Evolutionary conservation across 2,797 vertebrate genomes (phyloP), one percentile per base, ranked within the genome.

Genomic region (Anguilla megastoma): DNA sequence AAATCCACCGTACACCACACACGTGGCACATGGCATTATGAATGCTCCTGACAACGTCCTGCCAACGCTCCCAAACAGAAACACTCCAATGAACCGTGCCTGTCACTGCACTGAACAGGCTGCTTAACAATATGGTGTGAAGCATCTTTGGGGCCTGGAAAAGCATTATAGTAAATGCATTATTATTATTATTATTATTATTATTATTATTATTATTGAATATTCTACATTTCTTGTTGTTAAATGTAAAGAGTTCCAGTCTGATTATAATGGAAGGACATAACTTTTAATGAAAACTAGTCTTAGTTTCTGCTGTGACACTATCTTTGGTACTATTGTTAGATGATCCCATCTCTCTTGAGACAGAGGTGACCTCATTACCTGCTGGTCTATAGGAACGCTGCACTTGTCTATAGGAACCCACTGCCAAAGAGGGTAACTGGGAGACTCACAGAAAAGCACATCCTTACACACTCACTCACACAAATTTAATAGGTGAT

Each of bases 11-110:
- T 18, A 45, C 74, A 80, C 69, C 41, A 50, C 8, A 50, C 8
- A 83, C 56, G 24, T 66, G 16, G 63, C 69, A 74, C 14, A 86
- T 63, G 48, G 48, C 33, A 83, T 54, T 66, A 33, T 12, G 24
- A 66, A 45, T 71, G 18, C 48, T 60, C 36, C 33, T 87, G 87
- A 45, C 66, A 48, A 84, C 71, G 79, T 84, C 56, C 87, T 56
- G 54, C 12, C 9, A 56, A 56, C 12, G 12, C 54, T 2, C 54
- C 54, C 12, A 14, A 52, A 52, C 50, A 56, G 54, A 56, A 56
- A 56, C 54, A 12, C 54, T 14, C 54, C 9, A 56, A 56, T 14
- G 54, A 9, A 14, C 54, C 2, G 9, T 14, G 2, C 9, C 10
- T 56, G 54, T 56, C 54, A 56, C 12, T 56, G 54, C 14, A 56